These are phyloP conservation scores for Grantiella picta DNA, from an alignment of 2,113 vertebrate genomes.

Conservation along the genomic window DNA sequence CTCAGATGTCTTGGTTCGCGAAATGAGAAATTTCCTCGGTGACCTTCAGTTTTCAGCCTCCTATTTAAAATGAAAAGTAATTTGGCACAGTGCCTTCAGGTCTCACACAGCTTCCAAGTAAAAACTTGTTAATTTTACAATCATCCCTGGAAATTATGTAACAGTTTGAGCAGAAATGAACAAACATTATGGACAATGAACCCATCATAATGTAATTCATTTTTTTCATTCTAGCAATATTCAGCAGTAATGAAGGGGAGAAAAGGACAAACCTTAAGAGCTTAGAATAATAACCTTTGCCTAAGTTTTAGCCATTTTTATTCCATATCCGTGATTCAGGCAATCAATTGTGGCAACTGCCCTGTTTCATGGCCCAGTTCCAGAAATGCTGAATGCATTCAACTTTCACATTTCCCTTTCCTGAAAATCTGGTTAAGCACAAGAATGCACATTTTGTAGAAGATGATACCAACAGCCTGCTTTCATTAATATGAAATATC, in stretches of 20 bases:
- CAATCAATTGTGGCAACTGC: background rate
- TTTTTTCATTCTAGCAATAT: conserved; percentile 26
- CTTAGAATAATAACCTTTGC: conserved; percentile 34
- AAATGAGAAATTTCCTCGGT: conserved; percentile 2
- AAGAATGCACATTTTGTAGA: background rate
- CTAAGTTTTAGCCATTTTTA: conserved; percentile 35
- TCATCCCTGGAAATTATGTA: conserved; percentile 44
- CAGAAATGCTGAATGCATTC: background rate
- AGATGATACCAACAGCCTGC: background rate
- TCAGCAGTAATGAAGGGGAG: conserved; percentile 21
- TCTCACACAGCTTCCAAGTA: background rate
- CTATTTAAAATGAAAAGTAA: conserved; percentile 13
- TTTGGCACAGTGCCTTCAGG: background rate
- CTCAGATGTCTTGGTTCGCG: background rate
- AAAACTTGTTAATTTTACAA: conserved; percentile 51
- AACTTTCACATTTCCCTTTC: background rate
- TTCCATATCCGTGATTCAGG: background rate
- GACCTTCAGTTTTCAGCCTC: conserved; percentile 39
- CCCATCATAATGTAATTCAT: conserved; percentile 31
- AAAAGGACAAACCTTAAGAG: conserved; percentile 35
- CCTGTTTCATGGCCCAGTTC: background rate
- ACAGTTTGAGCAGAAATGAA: conserved; percentile 46
- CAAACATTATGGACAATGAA: conserved; percentile 48
- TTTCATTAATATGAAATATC: background rate
- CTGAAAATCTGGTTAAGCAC: background rate